Conservation (phyloP, 2,888 invertebrate genomes). For the Blomia tropicalis region DNA sequence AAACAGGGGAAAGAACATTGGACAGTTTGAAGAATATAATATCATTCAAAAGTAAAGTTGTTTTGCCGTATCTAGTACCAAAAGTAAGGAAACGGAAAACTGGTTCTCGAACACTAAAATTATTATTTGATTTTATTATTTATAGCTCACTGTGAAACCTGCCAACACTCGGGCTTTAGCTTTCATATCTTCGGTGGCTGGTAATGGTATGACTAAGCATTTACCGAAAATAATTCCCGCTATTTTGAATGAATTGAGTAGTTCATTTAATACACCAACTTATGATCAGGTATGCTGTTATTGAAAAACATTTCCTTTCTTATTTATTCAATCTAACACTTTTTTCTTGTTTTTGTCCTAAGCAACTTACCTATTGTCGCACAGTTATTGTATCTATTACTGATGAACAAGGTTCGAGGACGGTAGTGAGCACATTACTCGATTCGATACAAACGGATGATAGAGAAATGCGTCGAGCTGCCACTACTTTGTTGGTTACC, state of each 20-base stretch:
- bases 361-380: conserved; percentile 78
- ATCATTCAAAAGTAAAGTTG: conserved; percentile 86
- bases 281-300: conserved; percentile 39
- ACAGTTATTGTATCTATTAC: conserved; percentile 76
- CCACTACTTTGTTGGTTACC: conserved; percentile 67
- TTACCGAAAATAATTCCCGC: conserved; percentile 81
- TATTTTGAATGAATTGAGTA: conserved; percentile 55
- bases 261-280: conserved; percentile 41
- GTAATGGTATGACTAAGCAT: conserved; percentile 75
- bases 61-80: conserved; percentile 87
- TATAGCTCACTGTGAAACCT: conserved; percentile 65
- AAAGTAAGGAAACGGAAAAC: no score
- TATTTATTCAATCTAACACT: neutral
- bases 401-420: conserved; percentile 62
- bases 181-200: conserved; percentile 82
- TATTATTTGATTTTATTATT: no score
- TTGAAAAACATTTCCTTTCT: neutral
- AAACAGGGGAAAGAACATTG: conserved; percentile 68
- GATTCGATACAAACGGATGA: conserved; percentile 51
- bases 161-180: conserved; percentile 85
- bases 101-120: no score
- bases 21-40: conserved; percentile 91
- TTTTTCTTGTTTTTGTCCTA: conserved; percentile 30
- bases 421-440: conserved; percentile 69
- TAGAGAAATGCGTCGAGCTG: conserved; percentile 52